Conservation (phyloP, 2,888 invertebrate species). For the Megamerina dolium region DNA sequence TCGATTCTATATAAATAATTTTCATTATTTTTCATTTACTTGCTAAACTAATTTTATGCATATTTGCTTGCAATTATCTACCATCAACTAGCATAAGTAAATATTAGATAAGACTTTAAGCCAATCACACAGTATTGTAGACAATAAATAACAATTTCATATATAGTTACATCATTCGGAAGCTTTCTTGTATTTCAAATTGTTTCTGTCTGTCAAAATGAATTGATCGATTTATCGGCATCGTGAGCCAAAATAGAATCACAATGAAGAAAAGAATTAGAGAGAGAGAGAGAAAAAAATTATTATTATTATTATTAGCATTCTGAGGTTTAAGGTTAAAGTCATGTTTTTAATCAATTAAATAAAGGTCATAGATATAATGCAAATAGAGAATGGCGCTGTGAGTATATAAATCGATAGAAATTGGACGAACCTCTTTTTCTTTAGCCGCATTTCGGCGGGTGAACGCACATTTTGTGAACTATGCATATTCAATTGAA, state of each 20-base stretch:
- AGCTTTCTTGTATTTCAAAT: slow-evolving; percentile 40
- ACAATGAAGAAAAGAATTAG: slow-evolving; percentile 3
- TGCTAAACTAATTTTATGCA: too few relatives aligned
- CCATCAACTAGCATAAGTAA: too few relatives aligned
- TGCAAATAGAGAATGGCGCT: too few relatives aligned
- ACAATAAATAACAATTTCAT: too few relatives aligned
- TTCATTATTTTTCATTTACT: too few relatives aligned
- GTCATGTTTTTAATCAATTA: too few relatives aligned
- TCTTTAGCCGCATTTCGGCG: slow-evolving; percentile 44
- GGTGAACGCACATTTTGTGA: slow-evolving; percentile 40
- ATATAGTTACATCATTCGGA: slow-evolving; percentile 37
- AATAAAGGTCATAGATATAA: too few relatives aligned
- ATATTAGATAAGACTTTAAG: too few relatives aligned
- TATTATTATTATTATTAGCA: neutral
- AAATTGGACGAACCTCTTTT: slow-evolving; percentile 38
- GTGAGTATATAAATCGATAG: neutral
- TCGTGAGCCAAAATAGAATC: neutral
- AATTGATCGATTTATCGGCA: neutral
- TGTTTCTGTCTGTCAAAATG: slow-evolving; percentile 34
- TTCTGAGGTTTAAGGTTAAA: neutral
- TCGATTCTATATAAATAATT: too few relatives aligned
- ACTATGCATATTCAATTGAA: slow-evolving; percentile 29
- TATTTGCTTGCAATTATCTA: too few relatives aligned
- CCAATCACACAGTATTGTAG: too few relatives aligned
- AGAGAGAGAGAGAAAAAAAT: neutral